Base-by-base conservation (phyloP, 2,113 vertebrate genomes). In the Sinocyclocheilus anshuiensis region DNA sequence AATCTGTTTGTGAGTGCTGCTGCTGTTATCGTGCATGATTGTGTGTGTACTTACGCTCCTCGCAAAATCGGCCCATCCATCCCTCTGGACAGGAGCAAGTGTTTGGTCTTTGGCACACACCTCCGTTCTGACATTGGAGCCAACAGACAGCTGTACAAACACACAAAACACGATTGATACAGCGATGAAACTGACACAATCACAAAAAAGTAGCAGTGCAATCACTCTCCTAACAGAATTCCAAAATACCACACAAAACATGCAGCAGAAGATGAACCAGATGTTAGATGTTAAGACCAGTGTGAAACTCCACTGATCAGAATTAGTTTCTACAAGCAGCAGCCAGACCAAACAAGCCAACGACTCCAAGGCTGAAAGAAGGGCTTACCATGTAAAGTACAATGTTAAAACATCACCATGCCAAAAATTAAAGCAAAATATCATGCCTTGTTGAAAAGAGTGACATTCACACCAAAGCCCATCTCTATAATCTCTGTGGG, bases 11-110 rank as follows among this genome's bases (percentile, higher is more conserved):
- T 59, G 76, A 33, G 4, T 78, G 8, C 11, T 15, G 13, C 80
- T 55, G 22, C 26, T 72, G 4, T 8, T 71, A 55, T 24, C n/a
- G 22, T 18, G 8, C 20, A 76, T 85, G 13, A 65, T 57, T 74
- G 36, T 53, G 22, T 81, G 71, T 63, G 72, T 59, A 98, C 98
- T 85, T 91, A 99, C 98, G 97, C 85, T 99, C 97, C 89, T 99
- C 97, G 88, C 98, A 99, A 12, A 98, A 96, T 29, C 95, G 96
- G 10, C 98, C 98, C 97, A 98, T 99, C 98, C 98, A 99, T 72
- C 98, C 98, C 0, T 98, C 95, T 0, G 95, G 96, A 82, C 98
- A 99, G 0, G 96, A 95, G 84, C 98, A 99, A 22, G 93, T 95
- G 81, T 99, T 99, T 12, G 98, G 98, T 80, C 96, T 94, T 90